These are phyloP conservation scores for Orchestia grillus DNA, from an alignment of 1,140 invertebrate genomes.

Conservation along the genomic window DNA sequence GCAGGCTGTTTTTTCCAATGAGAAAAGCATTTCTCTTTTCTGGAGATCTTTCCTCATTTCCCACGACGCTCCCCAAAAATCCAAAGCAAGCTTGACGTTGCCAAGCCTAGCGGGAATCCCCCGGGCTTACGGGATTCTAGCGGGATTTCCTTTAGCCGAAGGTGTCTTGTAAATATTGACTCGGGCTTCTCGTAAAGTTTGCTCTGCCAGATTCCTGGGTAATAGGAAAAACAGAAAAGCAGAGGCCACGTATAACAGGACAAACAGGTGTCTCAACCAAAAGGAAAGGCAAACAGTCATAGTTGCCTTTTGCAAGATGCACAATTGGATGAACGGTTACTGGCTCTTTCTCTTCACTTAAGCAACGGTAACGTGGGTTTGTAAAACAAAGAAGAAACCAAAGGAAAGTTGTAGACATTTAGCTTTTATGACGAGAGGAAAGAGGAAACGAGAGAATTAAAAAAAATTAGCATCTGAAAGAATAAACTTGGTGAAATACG, in stretches of 20 bases:
- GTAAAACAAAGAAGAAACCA: not conserved
- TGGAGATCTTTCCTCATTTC: constrained; percentile 42
- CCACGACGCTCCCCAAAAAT: constrained; percentile 47
- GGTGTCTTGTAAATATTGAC: constrained; percentile 56
- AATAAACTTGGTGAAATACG: too few relatives aligned
- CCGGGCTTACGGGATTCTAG: constrained; percentile 46
- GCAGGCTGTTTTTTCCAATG: not conserved
- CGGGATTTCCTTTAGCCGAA: constrained; percentile 52
- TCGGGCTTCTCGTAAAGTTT: constrained; percentile 49
- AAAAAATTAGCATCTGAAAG: too few relatives aligned
- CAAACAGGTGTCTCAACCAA: not conserved
- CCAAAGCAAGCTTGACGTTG: constrained; percentile 50
- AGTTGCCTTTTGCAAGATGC: not conserved
- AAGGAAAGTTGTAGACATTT: too few relatives aligned
- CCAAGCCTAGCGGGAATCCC: constrained; percentile 55
- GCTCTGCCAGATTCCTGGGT: constrained; percentile 31
- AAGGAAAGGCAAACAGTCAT: not conserved
- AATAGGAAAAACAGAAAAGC: constrained; percentile 23
- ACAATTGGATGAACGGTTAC: not conserved
- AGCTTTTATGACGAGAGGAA: too few relatives aligned
- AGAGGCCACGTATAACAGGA: not conserved
- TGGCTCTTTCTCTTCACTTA: not conserved
- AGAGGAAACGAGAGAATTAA: too few relatives aligned
- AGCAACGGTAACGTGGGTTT: not conserved
- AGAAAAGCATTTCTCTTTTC: not conserved